A percentile compares a stretch with the other conserved stretches of the same genome.
phyloP scores from a whole-genome alignment of 2,113 vertebrate genomes.

The Callopanchax toddi region DNA sequence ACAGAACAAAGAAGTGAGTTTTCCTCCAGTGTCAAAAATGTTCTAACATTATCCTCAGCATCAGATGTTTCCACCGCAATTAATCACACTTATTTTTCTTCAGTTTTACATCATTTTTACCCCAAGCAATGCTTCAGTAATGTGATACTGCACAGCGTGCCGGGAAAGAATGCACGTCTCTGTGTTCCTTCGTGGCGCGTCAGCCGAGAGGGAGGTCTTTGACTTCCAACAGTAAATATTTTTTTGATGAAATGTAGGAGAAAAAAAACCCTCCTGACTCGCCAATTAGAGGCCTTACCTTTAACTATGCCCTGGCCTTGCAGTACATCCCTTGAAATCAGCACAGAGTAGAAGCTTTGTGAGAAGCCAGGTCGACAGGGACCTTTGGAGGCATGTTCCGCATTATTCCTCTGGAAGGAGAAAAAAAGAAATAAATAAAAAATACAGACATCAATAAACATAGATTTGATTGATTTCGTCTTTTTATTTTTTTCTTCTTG shows the following conservation, averaged over 20 bases:
- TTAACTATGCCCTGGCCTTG: slow-evolving; percentile 70
- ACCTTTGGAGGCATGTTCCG: slow-evolving; percentile 62
- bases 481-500: slow-evolving; percentile 13
- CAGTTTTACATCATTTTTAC: not conserved
- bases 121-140: not conserved
- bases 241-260: slow-evolving; percentile 17
- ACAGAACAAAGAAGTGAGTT: not conserved
- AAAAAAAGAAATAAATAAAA: slow-evolving; percentile 50
- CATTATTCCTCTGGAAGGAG: slow-evolving; percentile 76
- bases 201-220: not conserved
- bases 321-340: slow-evolving; percentile 79
- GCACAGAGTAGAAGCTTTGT: slow-evolving; percentile 80
- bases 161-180: too few species aligned
- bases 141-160: not conserved
- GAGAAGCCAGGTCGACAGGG: slow-evolving; percentile 80
- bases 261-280: not conserved
- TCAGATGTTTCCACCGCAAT: not conserved
- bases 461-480: slow-evolving; percentile 55
- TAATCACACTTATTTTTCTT: slow-evolving; percentile 3
- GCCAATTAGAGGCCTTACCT: slow-evolving; percentile 69
- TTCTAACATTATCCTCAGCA: not conserved
- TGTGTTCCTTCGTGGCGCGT: too few species aligned
- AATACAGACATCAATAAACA: slow-evolving; percentile 60
- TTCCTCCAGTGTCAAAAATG: slow-evolving; percentile 2
- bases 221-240: not conserved